Evolutionary conservation across 2,797 vertebrate genomes (phyloP).

Genomic region (Schizopygopsis pylzovi): DNA sequence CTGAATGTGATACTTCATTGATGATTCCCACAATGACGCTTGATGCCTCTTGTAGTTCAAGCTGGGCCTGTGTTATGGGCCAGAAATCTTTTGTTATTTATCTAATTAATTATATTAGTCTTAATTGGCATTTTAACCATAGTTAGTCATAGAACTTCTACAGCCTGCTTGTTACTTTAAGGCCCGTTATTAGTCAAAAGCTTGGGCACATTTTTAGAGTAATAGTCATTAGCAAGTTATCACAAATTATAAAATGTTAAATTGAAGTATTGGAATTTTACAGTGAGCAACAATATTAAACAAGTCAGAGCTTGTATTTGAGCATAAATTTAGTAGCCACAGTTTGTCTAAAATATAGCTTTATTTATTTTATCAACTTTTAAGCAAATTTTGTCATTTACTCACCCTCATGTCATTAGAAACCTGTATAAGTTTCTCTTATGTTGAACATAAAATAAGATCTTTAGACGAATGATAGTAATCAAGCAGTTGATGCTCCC

Average conservation of each 20-base stretch:
- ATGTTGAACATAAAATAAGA: too few species aligned
- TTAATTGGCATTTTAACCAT: background rate
- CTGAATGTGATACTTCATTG: conserved; percentile 18
- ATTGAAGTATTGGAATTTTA: background rate
- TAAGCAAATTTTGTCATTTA: background rate
- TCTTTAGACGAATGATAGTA: too few species aligned
- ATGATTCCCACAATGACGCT: conserved; percentile 31
- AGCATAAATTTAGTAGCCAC: background rate
- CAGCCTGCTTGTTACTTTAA: background rate
- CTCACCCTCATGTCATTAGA: too few species aligned
- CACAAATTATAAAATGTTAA: background rate
- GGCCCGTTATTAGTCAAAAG: background rate
- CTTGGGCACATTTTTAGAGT: background rate
- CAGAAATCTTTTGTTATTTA: background rate
- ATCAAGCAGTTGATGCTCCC: too few species aligned
- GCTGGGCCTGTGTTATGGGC: background rate
- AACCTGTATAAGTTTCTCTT: too few species aligned
- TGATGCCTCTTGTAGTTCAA: conserved; percentile 32
- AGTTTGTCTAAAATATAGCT: background rate
- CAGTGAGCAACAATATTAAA: background rate
- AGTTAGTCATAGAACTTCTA: background rate
- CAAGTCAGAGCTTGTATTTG: background rate
- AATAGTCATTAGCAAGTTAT: background rate
- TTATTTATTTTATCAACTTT: background rate
- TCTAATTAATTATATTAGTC: background rate